These are phyloP conservation scores for Temnothorax unifasciatus DNA, from an alignment of 2,888 invertebrate genomes.

Conservation along the genomic window DNA sequence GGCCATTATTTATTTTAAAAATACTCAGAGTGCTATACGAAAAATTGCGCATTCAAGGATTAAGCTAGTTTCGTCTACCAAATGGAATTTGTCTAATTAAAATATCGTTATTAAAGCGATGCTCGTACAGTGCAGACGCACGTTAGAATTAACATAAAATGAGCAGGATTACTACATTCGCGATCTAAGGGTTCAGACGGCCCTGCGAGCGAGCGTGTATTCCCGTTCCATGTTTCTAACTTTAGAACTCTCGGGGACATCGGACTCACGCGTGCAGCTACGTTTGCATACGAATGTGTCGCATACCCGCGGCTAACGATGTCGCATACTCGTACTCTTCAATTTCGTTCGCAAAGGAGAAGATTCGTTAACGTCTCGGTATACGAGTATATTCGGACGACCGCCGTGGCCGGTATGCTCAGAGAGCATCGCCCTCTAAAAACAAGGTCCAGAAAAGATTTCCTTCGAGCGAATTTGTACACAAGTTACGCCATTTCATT, in stretches of 20 bases:
- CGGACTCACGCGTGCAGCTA: slow-evolving; percentile 38
- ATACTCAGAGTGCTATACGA: no score
- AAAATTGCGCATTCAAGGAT: no score
- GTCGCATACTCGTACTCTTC: slow-evolving; percentile 47
- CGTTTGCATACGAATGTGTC: slow-evolving; percentile 62
- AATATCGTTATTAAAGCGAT: background rate
- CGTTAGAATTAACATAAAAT: slow-evolving; percentile 33
- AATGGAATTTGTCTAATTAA: background rate
- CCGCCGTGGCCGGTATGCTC: no score
- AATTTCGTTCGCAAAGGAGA: slow-evolving; percentile 30
- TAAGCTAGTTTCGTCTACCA: background rate
- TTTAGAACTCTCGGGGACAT: slow-evolving; percentile 62
- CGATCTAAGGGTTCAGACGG: slow-evolving; percentile 35
- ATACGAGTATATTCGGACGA: slow-evolving; percentile 23
- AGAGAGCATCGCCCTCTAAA: background rate
- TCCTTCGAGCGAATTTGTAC: background rate
- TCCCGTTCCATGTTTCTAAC: slow-evolving; percentile 61
- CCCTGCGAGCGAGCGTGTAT: slow-evolving; percentile 24
- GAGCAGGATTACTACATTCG: slow-evolving; percentile 20
- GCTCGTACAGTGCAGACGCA: background rate
- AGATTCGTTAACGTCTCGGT: slow-evolving; percentile 22
- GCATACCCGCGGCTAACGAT: slow-evolving; percentile 46
- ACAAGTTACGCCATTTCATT: background rate
- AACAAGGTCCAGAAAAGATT: background rate
- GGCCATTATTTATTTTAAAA: no score